Evolutionary conservation across 2,888 invertebrate genomes (phyloP).

Genomic region (Amphipyra berbera): DNA sequence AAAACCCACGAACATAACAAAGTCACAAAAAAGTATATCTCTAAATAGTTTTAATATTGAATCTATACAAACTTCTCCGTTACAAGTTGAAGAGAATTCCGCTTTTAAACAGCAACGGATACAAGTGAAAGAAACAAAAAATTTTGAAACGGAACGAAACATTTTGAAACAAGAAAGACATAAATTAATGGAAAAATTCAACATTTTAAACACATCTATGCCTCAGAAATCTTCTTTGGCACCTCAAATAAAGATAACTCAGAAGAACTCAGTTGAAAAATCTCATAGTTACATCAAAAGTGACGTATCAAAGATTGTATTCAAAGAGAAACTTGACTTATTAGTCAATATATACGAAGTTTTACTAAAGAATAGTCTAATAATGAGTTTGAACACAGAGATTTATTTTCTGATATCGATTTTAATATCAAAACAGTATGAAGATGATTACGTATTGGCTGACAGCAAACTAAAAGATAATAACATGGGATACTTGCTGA

Average conservation of each 20-base stretch:
- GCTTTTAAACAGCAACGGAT: constrained; percentile 78
- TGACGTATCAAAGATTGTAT: constrained; percentile 81
- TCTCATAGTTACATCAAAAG: constrained; percentile 76
- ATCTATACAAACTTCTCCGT: constrained; percentile 74
- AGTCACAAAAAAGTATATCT: constrained; percentile 76
- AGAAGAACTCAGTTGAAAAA: constrained; percentile 71
- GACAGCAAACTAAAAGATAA: constrained; percentile 67
- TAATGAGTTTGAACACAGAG: constrained; percentile 92
- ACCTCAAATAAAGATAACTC: constrained; percentile 78
- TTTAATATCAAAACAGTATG: constrained; percentile 86
- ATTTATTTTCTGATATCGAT: constrained; percentile 92
- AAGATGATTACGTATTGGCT: constrained; percentile 70
- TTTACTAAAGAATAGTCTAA: constrained; percentile 90
- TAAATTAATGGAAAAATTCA: constrained; percentile 86
- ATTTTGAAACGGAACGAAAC: constrained; percentile 81
- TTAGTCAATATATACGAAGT: constrained; percentile 90
- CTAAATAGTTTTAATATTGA: constrained; percentile 80
- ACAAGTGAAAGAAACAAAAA: constrained; percentile 74
- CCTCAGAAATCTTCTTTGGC: constrained; percentile 67
- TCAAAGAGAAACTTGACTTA: constrained; percentile 87
- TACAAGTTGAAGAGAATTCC: constrained; percentile 77
- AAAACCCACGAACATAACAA: constrained; percentile 87
- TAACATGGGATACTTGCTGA: constrained; percentile 77
- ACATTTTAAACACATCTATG: constrained; percentile 74
- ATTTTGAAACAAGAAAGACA: constrained; percentile 84